Base-by-base conservation (phyloP, 1,140 invertebrate genomes). In the Nephotettix cincticeps region DNA sequence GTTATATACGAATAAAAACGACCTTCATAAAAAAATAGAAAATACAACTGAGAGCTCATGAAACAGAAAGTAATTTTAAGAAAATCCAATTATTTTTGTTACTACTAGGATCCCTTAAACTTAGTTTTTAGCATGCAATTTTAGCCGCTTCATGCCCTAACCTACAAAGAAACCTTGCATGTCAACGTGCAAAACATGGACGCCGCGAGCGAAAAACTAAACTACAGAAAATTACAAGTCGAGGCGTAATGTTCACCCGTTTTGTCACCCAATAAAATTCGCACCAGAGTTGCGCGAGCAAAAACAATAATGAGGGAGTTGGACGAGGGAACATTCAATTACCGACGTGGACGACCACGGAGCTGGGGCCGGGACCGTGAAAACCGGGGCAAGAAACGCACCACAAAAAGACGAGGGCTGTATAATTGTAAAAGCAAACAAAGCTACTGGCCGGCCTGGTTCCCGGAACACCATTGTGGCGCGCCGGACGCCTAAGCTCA, bases 391-490 rank as follows among this genome's bases (percentile, higher is more conserved):
- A 21, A 21, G 47, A 51, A 51, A 17, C 14, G 47, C 14, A n/a
- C 14, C 14, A 51, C 47, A 51, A 51, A 51, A 51, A 51, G 47
- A 17, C 14, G 47, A 36, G 47, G 47, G 47, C 14, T 19, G 47
- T 51, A 51, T 51, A 51, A 51, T 51, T 51, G 47, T 51, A n/a
- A 51, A 51, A 51, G 47, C 47, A 51, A 51, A 51, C 47, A 51
- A 51, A 51, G 47, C 47, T 51, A 51, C 47, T 51, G 47, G 47
- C 47, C 47, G 21, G 21, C 47, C 32, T 4, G 19, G 14, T 51
- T 51, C 47, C 47, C 3, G 19, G 47, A 51, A 51, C 14, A 51
- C 14, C 47, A 51, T 51, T 51, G 47, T 51, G 47, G 14, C 4
- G 14, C 4, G 4, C 3, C 4, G 47, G 47, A 19, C 4, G 47